Base-by-base conservation (phyloP, 1,140 invertebrate species). In the Homarus americanus region DNA sequence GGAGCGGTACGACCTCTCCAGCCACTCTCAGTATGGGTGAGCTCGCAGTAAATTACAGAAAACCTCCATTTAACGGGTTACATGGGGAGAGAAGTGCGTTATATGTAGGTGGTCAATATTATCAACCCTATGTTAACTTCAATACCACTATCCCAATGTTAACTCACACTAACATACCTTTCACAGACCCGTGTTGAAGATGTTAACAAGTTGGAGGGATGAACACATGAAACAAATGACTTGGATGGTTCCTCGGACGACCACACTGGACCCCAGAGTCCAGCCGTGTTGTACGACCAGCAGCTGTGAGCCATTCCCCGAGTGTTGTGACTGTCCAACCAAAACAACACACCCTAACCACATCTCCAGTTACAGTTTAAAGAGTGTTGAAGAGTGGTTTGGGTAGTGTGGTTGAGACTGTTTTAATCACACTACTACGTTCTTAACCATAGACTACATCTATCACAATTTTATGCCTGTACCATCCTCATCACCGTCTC, bases 271-370 rank as follows among this genome's bases (percentile, higher is more conserved):
- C 69, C 38, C 63, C 41, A 7, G 9, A 4, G 66, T 66, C 20
- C 79, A 90, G 72, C 87, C 87, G 41, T 90, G 87, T 49, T 90
- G 87, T 41, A 90, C 79, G 0, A 7, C 7, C n/a, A 28, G 66
- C 28, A 75, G 66, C 79, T 90, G 87, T 76, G n/a, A 44, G 28
- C 87, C 87, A 32, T 90, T 90, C 79, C 87, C 87, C 32, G 40
- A 15, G 32, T 90, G 87, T 44, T 90, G 87, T 41, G 87, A 90
- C 80, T 90, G 87, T n/a, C 79, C 87, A 28, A 10, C 75, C n/a
- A n/a, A n/a, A n/a, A 9, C 36, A 0, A 0, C 73, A 28, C 76
- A 49, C 32, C 28, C n/a, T 28, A 53, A 63, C 79, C 49, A 17
- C 49, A 36, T 63, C 38, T 5, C n/a, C 38, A 32, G 34, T 28